Base-by-base conservation (phyloP, 2,113 vertebrate genomes). In the Charadrius vociferus region DNA sequence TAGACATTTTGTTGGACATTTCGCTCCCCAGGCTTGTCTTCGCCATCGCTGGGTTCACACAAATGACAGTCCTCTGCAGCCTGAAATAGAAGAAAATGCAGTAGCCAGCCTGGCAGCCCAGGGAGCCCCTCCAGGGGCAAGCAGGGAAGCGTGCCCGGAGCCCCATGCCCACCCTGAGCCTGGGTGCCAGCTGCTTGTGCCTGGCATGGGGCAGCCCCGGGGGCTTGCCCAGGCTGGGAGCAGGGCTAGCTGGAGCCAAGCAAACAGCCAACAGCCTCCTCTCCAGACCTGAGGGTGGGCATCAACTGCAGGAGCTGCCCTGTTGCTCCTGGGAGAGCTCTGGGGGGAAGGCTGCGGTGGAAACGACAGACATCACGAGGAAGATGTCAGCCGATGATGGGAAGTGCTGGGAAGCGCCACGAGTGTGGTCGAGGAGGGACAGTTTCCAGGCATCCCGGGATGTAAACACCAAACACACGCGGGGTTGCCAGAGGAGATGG, bases 391-490 rank as follows among this genome's bases (percentile, higher is more conserved):
- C 14, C 0, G 3, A 53, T 92, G 94, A 83, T 1, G 12, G 93
- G 91, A 87, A 81, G 71, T 3, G 1, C 58, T 67, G 72, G 86
- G 91, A 78, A 93, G 63, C 66, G 17, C 92, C 93, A 43, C 3
- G 5, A 88, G 84, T 80, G 92, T 95, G 93, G 84, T 80, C 45
- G 37, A 50, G 62, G 73, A 84, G 62, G 68, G 68, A 83, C 61
- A 91, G 91, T 90, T 67, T 95, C 94, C 89, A 91, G 93, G 94
- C 75, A 52, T 71, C 72, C 92, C 0, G 4, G 90, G 88, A 67
- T 84, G 85, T 93, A 95, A 97, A 97, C 96, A 95, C 95, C 90
- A 93, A 94, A 97, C 90, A 95, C 87, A 86, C 6, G 6, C 61
- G 3, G 23, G 79, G 56, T 74, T 88, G 94, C 92, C 85, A 92